Evolutionary conservation across 2,888 invertebrate species (phyloP), one percentile per base, ranked within the genome.

Genomic region (Dendrolimus houi): DNA sequence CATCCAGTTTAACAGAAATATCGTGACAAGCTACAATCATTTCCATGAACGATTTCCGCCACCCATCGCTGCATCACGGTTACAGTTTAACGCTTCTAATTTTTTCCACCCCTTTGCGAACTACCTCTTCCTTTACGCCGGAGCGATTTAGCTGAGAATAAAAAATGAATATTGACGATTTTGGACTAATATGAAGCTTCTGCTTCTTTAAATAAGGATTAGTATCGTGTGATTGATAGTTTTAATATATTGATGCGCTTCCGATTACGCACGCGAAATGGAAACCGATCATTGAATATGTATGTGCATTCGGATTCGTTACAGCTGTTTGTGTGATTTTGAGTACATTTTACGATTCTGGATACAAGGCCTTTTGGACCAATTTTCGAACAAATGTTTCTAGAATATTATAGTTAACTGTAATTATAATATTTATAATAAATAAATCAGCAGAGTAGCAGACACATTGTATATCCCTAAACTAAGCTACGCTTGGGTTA

Each of bases 231-330:
- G 75, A 66, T 71, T 62, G 59, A 57, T 55, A 61, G 58, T 56
- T 62, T 62, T 63, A 60, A 70, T 66, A 62, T 71, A 72, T 73
- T 73, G 74, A 75, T 77, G 73, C 75, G 77, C 84, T 87, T 85
- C 85, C 85, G 86, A 86, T 87, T 88, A 85, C 84, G 81, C 76
- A 81, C 78, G 77, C 81, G 81, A 87, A 88, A 86, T 87, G 84
- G 81, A 86, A 86, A 86, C 83, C 76, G 82, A 87, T 85, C 84
- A 87, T 86, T 87, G 87, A 87, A 88, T 88, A 87, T 88, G 82
- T 71, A 87, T 87, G 81, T 70, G 74, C 77, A 80, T 70, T 29
- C 29, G 3, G 6, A 29, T 29, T 29, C 29, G 29, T 29, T 29
- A 29, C 29, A 29, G 29, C 3, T 29, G 29, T 29, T 29, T 29